A percentile compares a stretch with the other conserved stretches of the same genome.
phyloP scores from a whole-genome alignment of 2,797 vertebrate species.

The Sus cebifrons region DNA sequence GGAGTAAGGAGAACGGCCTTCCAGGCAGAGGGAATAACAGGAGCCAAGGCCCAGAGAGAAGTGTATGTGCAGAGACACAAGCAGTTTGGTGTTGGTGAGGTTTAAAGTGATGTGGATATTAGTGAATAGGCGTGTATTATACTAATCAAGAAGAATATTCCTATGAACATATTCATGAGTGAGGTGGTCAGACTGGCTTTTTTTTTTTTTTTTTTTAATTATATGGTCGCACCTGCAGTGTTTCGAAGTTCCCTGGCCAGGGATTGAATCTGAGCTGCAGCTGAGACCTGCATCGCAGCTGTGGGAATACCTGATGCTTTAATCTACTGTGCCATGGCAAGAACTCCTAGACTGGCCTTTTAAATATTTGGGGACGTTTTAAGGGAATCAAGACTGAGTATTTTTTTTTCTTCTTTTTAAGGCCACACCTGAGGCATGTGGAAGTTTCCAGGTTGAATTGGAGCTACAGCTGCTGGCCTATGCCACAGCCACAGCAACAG shows the following conservation, averaged over 20 bases:
- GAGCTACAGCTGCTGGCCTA: too few species aligned
- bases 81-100: neutral
- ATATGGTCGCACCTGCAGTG: too few species aligned
- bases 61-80: neutral
- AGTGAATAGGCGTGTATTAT: neutral
- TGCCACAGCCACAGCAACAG: too few species aligned
- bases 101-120: neutral
- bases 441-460: too few species aligned
- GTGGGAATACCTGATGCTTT: too few species aligned
- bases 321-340: too few species aligned
- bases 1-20: neutral
- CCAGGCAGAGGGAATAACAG: neutral
- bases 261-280: too few species aligned
- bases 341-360: neutral
- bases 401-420: too few species aligned
- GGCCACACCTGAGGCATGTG: too few species aligned
- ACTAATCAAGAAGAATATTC: neutral
- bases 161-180: neutral
- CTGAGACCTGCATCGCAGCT: too few species aligned
- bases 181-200: neutral
- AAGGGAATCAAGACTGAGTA: neutral
- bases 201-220: neutral
- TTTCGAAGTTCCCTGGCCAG: too few species aligned
- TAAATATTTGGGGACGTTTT: conserved; percentile 62
- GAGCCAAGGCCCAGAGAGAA: neutral